Evolutionary conservation across 1,140 invertebrate species (phyloP).

Genomic region (Tribolium madens): DNA sequence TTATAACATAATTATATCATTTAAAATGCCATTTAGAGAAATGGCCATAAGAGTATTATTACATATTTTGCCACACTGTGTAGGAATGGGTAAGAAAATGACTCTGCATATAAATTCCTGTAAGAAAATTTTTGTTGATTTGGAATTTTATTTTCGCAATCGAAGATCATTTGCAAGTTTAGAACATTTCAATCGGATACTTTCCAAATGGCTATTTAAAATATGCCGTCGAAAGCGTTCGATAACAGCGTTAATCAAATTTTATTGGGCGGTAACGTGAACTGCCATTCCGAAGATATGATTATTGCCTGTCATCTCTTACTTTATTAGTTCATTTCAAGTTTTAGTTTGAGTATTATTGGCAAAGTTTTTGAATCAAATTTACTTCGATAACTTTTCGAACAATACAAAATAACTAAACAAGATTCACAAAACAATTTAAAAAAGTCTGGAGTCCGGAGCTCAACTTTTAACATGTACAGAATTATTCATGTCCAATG

Average conservation of each 20-base stretch:
- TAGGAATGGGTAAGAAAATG: too few species aligned
- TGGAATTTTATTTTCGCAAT: neutral
- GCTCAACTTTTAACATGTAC: conserved; percentile 1
- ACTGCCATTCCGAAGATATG: conserved; percentile 26
- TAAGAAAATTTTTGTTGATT: too few species aligned
- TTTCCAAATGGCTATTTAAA: conserved; percentile 15
- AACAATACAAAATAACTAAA: conserved; percentile 23
- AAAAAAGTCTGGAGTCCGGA: neutral
- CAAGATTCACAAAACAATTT: neutral
- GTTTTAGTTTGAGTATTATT: conserved; percentile 35
- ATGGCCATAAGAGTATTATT: too few species aligned
- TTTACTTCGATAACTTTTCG: conserved; percentile 22
- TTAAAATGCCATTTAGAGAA: too few species aligned
- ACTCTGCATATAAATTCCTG: too few species aligned
- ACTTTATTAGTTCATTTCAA: conserved; percentile 38
- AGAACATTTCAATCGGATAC: neutral
- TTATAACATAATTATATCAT: too few species aligned
- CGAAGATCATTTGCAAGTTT: conserved; percentile 5
- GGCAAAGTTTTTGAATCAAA: conserved; percentile 27
- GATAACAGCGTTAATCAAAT: conserved; percentile 36
- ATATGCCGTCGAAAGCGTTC: conserved; percentile 26
- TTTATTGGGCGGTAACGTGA: conserved; percentile 33
- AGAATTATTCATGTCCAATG: neutral
- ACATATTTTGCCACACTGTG: too few species aligned
- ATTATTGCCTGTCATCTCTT: conserved; percentile 38